Percentiles rank a stretch among this genome's conserved stretches.
Conservation (phyloP, 2,797 vertebrate species). For the Microcaecilia unicolor region DNA sequence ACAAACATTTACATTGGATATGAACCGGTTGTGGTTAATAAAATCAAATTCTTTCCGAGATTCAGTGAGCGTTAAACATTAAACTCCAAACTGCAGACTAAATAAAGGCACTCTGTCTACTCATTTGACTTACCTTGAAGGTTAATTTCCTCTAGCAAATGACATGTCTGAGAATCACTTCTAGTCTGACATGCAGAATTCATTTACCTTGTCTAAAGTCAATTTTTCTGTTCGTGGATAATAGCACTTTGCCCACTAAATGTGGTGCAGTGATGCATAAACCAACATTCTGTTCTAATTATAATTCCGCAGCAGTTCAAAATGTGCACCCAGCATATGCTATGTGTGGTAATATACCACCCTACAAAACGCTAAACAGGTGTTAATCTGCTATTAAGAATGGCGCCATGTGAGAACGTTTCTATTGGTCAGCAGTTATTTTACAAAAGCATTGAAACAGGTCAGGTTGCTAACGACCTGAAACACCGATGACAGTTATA, state of each 20-base stretch:
- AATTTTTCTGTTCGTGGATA: neutral
- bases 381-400: constrained; percentile 28
- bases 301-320: neutral
- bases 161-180: too few relatives aligned
- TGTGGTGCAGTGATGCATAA: neutral
- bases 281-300: neutral
- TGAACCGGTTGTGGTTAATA: too few relatives aligned
- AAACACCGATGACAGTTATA: constrained; percentile 52
- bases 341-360: constrained; percentile 4
- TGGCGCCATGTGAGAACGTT: constrained; percentile 25
- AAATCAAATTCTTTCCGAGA: too few relatives aligned
- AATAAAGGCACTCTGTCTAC: too few relatives aligned
- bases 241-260: neutral
- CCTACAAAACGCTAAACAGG: constrained; percentile 27
- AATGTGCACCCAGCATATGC: neutral
- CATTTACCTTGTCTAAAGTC: too few relatives aligned
- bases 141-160: too few relatives aligned
- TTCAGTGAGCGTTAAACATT: too few relatives aligned
- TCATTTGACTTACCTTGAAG: too few relatives aligned
- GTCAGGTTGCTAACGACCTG: constrained; percentile 36
- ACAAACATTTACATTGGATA: too few relatives aligned
- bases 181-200: too few relatives aligned
- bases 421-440: constrained; percentile 23
- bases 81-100: too few relatives aligned
- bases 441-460: constrained; percentile 38